These are phyloP conservation scores for Clistopyga incitator DNA, from an alignment of 2,888 invertebrate genomes.

Conservation along the genomic window DNA sequence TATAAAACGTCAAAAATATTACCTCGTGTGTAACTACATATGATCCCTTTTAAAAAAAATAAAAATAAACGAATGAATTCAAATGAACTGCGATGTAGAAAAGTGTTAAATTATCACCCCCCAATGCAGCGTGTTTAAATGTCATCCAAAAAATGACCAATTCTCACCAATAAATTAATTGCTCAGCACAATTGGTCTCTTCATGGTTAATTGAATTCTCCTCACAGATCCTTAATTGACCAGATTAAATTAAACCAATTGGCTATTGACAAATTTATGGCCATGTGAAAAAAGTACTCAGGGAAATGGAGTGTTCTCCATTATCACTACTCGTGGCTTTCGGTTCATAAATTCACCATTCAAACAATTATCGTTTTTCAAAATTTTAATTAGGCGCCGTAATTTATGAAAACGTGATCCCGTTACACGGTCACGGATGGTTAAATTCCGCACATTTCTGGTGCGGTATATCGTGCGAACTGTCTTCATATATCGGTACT, in stretches of 20 bases:
- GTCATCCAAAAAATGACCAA: too few relatives aligned
- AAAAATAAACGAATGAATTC: too few relatives aligned
- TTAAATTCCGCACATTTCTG: not conserved
- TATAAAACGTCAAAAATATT: conserved; percentile 1
- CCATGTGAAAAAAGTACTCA: too few relatives aligned
- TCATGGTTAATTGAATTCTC: too few relatives aligned
- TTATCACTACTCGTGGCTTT: not conserved
- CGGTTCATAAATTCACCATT: not conserved
- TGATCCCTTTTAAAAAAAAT: not conserved
- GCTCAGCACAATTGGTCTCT: too few relatives aligned
- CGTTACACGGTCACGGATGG: not conserved
- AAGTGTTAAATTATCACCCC: too few relatives aligned
- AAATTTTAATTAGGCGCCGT: not conserved
- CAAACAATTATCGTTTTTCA: not conserved
- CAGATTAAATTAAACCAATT: too few relatives aligned
- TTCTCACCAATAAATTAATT: too few relatives aligned
- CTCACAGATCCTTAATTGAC: too few relatives aligned
- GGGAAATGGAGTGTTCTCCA: not conserved
- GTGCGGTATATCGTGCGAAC: not conserved
- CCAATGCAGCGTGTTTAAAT: too few relatives aligned
- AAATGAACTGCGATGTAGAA: not conserved
- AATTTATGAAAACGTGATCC: conserved; percentile 15
- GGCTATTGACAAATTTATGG: too few relatives aligned
- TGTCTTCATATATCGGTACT: conserved; percentile 20
- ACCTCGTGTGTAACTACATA: not conserved